These are phyloP conservation scores for Formicarius rufipectus DNA, from an alignment of 2,113 vertebrate genomes.

Conservation along the genomic window DNA sequence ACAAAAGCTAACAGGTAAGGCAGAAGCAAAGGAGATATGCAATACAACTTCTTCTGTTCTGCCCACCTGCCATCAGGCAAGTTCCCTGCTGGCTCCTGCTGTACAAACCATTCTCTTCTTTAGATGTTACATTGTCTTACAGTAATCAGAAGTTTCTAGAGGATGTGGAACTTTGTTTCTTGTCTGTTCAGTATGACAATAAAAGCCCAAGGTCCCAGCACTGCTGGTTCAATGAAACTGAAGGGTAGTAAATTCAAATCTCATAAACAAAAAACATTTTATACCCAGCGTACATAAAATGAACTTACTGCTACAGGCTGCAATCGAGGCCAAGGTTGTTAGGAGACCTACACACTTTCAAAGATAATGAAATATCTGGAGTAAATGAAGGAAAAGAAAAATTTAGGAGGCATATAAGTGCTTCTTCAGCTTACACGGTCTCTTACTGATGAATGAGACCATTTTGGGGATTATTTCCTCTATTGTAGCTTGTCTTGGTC, in stretches of 20 bases:
- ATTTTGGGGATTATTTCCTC: not conserved
- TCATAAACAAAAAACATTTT: not conserved
- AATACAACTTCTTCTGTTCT: not conserved
- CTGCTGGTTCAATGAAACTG: not conserved
- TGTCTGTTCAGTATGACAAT: not conserved
- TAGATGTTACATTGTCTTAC: not conserved
- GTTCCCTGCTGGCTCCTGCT: not conserved
- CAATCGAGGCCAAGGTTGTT: not conserved
- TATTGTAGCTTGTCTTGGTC: not conserved
- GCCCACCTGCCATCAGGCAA: not conserved
- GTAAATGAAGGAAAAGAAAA: not conserved
- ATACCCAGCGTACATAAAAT: not conserved
- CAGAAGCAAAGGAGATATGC: not conserved
- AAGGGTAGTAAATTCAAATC: not conserved
- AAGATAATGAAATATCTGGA: not conserved
- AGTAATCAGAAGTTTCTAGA: not conserved
- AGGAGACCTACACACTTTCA: not conserved
- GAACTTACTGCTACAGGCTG: not conserved
- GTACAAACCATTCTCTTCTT: not conserved
- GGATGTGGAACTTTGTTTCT: slow-evolving; percentile 14
- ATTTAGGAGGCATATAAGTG: not conserved
- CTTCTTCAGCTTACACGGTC: not conserved
- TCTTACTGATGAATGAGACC: not conserved
- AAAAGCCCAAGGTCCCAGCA: not conserved
- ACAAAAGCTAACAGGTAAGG: not conserved